Evolutionary conservation across 2,888 invertebrate species (phyloP).

Genomic region (Eilema caniola): DNA sequence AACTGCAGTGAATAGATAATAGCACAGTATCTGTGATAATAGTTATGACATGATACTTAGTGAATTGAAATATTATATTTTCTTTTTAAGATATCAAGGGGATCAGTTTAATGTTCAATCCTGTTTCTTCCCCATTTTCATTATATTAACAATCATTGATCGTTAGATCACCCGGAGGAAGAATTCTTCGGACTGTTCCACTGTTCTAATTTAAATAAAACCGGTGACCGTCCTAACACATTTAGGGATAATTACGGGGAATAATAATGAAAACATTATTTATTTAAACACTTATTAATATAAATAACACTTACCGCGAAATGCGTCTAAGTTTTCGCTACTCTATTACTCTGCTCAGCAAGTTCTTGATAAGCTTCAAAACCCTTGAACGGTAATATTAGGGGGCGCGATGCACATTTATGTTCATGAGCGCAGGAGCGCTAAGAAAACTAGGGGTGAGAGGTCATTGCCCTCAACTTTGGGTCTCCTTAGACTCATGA

Average conservation of each 20-base stretch:
- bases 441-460: constrained; percentile 77
- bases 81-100: no score
- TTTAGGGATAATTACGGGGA: no score
- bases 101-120: no score
- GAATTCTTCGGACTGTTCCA: not conserved
- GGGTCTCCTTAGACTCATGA: constrained; percentile 65
- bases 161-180: not conserved
- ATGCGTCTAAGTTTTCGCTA: not conserved
- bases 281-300: not conserved
- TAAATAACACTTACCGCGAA: not conserved
- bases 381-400: constrained; percentile 57
- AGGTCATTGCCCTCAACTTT: constrained; percentile 73
- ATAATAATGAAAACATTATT: not conserved
- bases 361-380: constrained; percentile 43
- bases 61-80: no score
- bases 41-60: no score
- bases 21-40: no score
- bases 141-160: no score
- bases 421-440: constrained; percentile 60
- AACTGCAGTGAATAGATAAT: no score
- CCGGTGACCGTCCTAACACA: no score
- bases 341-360: constrained; percentile 8
- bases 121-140: no score
- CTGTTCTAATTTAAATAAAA: no score
- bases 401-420: constrained; percentile 59